A percentile compares a stretch with the other conserved stretches of the same genome.
These are phyloP conservation scores for Chaetoderma sp. DNA, from an alignment of 2,888 invertebrate genomes.

Conservation along the genomic window DNA sequence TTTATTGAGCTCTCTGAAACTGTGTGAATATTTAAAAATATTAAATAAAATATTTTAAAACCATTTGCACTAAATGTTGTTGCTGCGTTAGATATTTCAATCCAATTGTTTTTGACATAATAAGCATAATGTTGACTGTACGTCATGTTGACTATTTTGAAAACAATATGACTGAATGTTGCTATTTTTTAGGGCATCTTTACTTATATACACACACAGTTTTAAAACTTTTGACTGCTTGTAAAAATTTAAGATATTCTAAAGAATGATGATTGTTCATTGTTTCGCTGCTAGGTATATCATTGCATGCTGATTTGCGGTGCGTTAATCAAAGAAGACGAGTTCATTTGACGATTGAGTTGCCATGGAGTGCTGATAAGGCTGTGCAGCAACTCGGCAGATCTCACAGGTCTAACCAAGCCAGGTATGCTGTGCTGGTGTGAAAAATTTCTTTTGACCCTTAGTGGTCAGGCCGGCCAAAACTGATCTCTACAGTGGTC, in stretches of 20 bases:
- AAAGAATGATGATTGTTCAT: too few relatives aligned
- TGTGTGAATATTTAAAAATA: background rate
- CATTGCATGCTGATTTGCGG: conserved; percentile 64
- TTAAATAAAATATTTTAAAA: background rate
- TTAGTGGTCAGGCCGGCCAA: too few relatives aligned
- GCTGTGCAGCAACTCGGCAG: conserved; percentile 68
- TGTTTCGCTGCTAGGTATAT: conserved; percentile 66
- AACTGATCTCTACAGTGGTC: too few relatives aligned
- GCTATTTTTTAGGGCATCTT: too few relatives aligned
- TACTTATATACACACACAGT: too few relatives aligned
- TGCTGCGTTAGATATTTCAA: too few relatives aligned
- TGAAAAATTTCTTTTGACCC: too few relatives aligned
- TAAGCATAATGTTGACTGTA: too few relatives aligned
- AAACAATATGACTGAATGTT: background rate
- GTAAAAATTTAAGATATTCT: too few relatives aligned
- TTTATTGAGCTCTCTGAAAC: background rate
- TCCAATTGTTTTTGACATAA: too few relatives aligned
- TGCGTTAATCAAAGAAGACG: conserved; percentile 60
- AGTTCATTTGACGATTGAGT: conserved; percentile 65
- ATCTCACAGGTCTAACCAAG: conserved; percentile 67
- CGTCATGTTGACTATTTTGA: background rate
- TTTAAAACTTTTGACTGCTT: too few relatives aligned
- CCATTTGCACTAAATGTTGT: too few relatives aligned
- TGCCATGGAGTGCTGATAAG: conserved; percentile 68
- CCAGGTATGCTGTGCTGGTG: conserved; percentile 48